Evolutionary conservation across 2,113 vertebrate genomes (phyloP).

Genomic region (Mirounga angustirostris): DNA sequence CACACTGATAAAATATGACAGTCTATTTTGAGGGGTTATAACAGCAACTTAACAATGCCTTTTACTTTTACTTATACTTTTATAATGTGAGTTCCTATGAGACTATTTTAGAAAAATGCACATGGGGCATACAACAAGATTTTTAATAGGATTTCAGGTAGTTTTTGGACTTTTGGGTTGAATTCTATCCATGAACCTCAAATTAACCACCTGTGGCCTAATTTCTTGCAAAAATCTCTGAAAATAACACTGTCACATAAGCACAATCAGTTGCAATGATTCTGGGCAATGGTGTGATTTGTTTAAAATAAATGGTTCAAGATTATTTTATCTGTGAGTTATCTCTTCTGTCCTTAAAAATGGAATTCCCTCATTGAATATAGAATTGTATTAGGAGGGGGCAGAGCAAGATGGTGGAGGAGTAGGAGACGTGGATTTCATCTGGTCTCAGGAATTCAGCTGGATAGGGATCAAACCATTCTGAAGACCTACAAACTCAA

Average conservation of each 20-base stretch:
- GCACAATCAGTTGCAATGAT: neutral
- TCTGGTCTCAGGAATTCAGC: too few species aligned
- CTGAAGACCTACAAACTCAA: too few species aligned
- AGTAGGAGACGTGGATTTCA: too few species aligned
- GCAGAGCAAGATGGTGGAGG: too few species aligned
- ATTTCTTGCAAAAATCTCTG: neutral
- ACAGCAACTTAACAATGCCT: fast-evolving
- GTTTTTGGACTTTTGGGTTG: neutral
- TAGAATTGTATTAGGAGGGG: neutral
- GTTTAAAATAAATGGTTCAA: neutral
- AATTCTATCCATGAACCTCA: neutral
- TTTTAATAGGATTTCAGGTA: neutral
- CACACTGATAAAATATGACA: neutral
- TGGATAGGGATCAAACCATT: too few species aligned
- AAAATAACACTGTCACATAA: neutral
- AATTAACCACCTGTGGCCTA: neutral
- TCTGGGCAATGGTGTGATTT: neutral
- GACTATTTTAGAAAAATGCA: neutral
- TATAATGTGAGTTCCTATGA: neutral
- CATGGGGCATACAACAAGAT: neutral
- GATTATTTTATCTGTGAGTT: neutral
- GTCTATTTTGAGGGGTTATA: neutral
- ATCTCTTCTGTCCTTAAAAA: neutral
- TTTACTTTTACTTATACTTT: neutral
- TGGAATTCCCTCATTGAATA: neutral